Evolutionary conservation across 1,140 invertebrate genomes (phyloP).

Genomic region (Drosophila elegans): DNA sequence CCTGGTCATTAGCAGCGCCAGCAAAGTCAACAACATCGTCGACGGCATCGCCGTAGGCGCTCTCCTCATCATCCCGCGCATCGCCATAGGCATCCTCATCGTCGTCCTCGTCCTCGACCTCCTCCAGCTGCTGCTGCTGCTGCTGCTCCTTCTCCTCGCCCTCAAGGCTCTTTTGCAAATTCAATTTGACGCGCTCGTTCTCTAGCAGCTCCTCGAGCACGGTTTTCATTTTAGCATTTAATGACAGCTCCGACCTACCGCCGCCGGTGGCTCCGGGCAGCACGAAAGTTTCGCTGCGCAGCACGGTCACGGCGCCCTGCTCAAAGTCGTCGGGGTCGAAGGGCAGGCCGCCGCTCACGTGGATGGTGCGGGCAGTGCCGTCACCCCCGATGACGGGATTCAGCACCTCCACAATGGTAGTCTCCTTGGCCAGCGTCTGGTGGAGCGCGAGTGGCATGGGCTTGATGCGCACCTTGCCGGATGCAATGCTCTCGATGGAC

Average conservation of each 20-base stretch:
- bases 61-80: constrained; percentile 66
- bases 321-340: constrained; percentile 60
- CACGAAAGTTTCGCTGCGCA: constrained; percentile 82
- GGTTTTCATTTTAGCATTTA: constrained; percentile 85
- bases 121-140: background rate
- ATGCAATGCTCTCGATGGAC: constrained; percentile 75
- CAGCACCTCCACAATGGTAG: constrained; percentile 83
- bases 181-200: constrained; percentile 84
- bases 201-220: constrained; percentile 83
- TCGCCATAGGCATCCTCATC: constrained; percentile 63
- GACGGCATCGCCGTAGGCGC: constrained; percentile 69
- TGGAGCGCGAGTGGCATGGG: constrained; percentile 68
- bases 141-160: constrained; percentile 43
- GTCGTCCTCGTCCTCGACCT: constrained; percentile 41
- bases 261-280: constrained; percentile 38
- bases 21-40: constrained; percentile 80
- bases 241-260: constrained; percentile 75
- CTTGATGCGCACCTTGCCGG: constrained; percentile 77
- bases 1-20: constrained; percentile 34
- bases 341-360: constrained; percentile 65
- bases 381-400: constrained; percentile 83
- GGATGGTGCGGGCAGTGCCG: constrained; percentile 74
- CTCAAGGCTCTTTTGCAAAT: constrained; percentile 84
- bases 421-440: constrained; percentile 80
- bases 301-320: constrained; percentile 50